Conservation (phyloP, 92 coral and sea anemone species). For the Paragorgia papillata region DNA sequence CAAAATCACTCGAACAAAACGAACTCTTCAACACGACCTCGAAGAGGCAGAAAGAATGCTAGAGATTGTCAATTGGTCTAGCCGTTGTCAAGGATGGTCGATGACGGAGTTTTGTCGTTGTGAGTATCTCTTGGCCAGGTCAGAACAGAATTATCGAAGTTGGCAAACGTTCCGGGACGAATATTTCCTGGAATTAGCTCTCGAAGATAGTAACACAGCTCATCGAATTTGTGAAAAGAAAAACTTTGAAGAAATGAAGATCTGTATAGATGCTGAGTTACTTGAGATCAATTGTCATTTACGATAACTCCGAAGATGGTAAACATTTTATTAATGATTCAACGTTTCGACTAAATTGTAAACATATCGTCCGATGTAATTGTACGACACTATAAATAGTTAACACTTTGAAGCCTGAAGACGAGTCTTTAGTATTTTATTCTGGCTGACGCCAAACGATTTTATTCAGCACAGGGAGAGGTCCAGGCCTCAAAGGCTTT, state of each 20-base stretch:
- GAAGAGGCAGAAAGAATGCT: slow-evolving; percentile 26
- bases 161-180: slow-evolving; percentile 15
- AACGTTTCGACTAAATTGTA: too few species aligned
- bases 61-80: slow-evolving; percentile 11
- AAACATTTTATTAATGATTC: too few species aligned
- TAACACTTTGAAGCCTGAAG: too few species aligned
- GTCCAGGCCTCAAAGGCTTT: too few species aligned
- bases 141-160: slow-evolving; percentile 5
- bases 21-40: neutral
- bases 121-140: slow-evolving; percentile 22
- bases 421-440: too few species aligned
- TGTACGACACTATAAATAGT: too few species aligned
- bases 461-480: too few species aligned
- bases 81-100: slow-evolving; percentile 9
- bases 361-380: too few species aligned
- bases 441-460: too few species aligned
- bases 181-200: neutral
- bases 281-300: too few species aligned
- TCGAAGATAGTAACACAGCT: neutral
- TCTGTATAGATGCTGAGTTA: neutral
- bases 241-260: neutral
- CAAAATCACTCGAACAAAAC: slow-evolving; percentile 1
- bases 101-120: slow-evolving; percentile 25
- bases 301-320: too few species aligned
- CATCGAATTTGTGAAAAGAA: neutral